Conservation (phyloP, 2,113 vertebrate species). For the Sterna hirundo region DNA sequence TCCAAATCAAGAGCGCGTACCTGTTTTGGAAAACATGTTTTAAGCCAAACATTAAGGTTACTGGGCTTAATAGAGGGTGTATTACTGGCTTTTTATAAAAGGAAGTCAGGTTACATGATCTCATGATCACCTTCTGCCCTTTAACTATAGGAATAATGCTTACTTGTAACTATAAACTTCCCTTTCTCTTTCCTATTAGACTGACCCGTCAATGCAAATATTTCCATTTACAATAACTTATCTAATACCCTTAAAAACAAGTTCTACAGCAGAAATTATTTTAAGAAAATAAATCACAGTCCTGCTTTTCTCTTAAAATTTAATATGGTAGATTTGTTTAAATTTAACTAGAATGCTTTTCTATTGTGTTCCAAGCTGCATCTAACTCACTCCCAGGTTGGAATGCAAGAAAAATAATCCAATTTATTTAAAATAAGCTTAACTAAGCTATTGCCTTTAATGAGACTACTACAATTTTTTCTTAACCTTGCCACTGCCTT, state of each 20-base stretch:
- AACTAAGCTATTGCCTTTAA: not conserved
- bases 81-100: not conserved
- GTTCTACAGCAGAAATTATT: not conserved
- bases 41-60: not conserved
- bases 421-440: not conserved
- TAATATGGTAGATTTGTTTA: not conserved
- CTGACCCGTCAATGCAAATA: not conserved
- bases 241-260: not conserved
- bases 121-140: not conserved
- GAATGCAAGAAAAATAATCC: not conserved
- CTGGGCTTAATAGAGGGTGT: not conserved
- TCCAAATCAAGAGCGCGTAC: not conserved
- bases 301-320: not conserved
- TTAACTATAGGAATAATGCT: not conserved
- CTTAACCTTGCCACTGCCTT: not conserved
- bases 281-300: not conserved
- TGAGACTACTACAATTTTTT: not conserved
- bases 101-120: not conserved
- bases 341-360: not conserved
- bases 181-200: not conserved
- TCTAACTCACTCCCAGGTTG: not conserved
- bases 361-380: not conserved
- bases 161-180: not conserved
- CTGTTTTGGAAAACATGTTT: not conserved
- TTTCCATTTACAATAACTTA: not conserved